Evolutionary conservation across 2,113 vertebrate genomes (phyloP).

Genomic region (Erythrolamprus reginae): DNA sequence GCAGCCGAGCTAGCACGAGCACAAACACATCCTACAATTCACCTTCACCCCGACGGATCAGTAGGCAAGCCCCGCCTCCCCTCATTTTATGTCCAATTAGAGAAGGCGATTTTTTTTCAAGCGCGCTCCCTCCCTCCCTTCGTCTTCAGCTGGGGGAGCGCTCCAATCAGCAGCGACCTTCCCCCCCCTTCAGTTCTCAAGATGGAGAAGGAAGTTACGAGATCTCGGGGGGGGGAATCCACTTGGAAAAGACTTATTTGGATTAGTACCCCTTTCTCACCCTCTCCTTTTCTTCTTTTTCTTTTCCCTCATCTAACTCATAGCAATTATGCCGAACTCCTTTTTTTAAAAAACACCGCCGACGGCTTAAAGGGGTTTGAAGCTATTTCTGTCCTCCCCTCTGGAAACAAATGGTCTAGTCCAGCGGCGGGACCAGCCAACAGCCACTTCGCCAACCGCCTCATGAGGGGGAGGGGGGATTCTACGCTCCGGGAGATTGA

Average conservation of each 20-base stretch:
- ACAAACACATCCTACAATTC: constrained; percentile 65
- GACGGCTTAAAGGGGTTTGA: background rate
- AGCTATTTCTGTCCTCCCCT: background rate
- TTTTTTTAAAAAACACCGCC: background rate
- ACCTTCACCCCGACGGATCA: constrained; percentile 61
- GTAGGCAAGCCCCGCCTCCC: background rate
- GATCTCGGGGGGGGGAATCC: background rate
- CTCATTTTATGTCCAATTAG: constrained; percentile 49
- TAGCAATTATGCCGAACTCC: background rate
- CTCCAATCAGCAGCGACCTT: constrained; percentile 27
- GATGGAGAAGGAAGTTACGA: background rate
- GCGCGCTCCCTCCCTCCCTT: constrained; percentile 19
- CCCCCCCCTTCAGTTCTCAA: background rate
- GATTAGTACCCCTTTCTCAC: too few species aligned
- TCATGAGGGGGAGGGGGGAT: background rate
- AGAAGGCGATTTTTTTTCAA: background rate
- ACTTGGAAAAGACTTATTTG: background rate
- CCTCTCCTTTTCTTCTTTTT: background rate
- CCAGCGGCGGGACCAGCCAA: background rate
- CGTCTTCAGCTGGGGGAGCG: background rate
- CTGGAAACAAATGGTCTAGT: background rate
- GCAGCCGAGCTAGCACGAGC: too few species aligned
- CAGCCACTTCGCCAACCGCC: background rate
- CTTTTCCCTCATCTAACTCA: background rate
- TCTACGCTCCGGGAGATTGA: too few species aligned